Evolutionary conservation across 2,113 vertebrate genomes (phyloP).

Genomic region (Neolamprologus tretocephalus): DNA sequence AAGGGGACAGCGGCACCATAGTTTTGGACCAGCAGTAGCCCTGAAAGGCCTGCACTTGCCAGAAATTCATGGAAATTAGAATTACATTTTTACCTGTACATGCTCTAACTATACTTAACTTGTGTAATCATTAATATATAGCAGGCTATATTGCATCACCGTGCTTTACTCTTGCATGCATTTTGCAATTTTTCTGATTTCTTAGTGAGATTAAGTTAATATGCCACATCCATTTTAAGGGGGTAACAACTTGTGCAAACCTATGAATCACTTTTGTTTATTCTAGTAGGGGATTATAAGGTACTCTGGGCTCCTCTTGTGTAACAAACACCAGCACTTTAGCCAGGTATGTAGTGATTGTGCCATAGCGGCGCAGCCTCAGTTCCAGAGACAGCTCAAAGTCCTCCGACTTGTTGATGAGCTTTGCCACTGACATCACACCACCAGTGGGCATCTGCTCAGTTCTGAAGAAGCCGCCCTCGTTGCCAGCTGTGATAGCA

Average conservation of each 20-base stretch:
- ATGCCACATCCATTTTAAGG: slow-evolving; percentile 4
- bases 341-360: slow-evolving; percentile 81
- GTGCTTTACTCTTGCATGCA: not conserved
- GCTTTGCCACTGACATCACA: slow-evolving; percentile 81
- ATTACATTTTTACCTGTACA: not conserved
- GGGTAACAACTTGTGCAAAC: not conserved
- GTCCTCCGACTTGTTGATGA: slow-evolving; percentile 80
- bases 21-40: not conserved
- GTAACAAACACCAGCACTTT: slow-evolving; percentile 90
- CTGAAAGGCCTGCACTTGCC: not conserved
- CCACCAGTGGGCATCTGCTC: slow-evolving; percentile 78
- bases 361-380: slow-evolving; percentile 79
- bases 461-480: slow-evolving; percentile 83
- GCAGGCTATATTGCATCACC: not conserved
- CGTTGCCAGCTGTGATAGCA: slow-evolving; percentile 84
- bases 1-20: not conserved
- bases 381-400: slow-evolving; percentile 87
- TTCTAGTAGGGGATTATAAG: slow-evolving; percentile 46
- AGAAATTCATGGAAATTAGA: not conserved
- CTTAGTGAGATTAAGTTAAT: not conserved
- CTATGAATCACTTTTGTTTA: not conserved
- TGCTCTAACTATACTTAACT: not conserved
- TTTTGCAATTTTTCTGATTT: not conserved
- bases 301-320: slow-evolving; percentile 77
- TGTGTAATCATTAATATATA: not conserved